These are phyloP conservation scores for Drosophila macrothrix DNA, from an alignment of 2,888 invertebrate species.

Conservation along the genomic window DNA sequence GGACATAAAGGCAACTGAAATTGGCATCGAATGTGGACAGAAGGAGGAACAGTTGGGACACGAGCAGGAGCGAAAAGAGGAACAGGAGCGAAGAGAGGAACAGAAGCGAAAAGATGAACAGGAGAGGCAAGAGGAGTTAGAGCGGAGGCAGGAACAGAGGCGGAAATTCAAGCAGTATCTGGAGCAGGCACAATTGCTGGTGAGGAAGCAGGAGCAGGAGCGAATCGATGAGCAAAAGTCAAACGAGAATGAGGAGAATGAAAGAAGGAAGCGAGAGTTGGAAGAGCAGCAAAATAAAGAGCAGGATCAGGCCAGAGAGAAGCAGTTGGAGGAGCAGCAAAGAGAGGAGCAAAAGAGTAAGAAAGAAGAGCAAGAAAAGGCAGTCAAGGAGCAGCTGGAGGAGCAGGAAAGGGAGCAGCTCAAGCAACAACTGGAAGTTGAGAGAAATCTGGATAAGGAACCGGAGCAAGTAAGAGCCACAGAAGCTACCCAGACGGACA, in stretches of 20 bases:
- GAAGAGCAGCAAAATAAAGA: too few species aligned
- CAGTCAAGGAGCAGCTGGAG: neutral
- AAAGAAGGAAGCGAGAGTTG: neutral
- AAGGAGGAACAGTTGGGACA: neutral
- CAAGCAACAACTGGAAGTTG: neutral
- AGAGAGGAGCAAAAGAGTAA: neutral
- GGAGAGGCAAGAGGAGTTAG: neutral
- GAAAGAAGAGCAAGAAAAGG: neutral
- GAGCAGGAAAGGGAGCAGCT: neutral
- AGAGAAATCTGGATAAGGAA: neutral
- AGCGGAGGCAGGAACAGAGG: conserved; percentile 1
- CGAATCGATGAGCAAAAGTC: conserved; percentile 1
- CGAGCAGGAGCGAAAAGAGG: neutral
- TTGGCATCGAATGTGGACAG: neutral
- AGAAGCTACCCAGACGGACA: neutral
- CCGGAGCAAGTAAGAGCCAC: neutral
- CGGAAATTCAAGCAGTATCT: conserved; percentile 4
- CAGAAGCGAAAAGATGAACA: conserved; percentile 1
- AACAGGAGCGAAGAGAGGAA: neutral
- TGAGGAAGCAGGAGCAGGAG: conserved; percentile 7
- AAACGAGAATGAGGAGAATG: neutral
- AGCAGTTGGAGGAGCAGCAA: neutral
- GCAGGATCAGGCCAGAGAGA: neutral
- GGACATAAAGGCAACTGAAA: conserved; percentile 4
- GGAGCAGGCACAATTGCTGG: neutral